These are phyloP conservation scores for Myotis planiceps DNA, from an alignment of 2,797 vertebrate genomes.

Conservation along the genomic window DNA sequence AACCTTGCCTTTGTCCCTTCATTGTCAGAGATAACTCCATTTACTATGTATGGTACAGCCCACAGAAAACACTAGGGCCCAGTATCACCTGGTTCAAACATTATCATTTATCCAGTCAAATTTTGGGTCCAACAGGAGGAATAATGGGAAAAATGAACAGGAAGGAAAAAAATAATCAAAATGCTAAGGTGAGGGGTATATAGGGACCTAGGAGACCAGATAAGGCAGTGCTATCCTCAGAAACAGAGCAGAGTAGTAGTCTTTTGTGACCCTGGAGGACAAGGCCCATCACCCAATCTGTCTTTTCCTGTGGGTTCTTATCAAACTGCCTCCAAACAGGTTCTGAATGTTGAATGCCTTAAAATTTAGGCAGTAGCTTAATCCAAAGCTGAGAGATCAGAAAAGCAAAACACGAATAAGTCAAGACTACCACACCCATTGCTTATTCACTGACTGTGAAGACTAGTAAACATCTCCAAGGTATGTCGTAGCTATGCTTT, in stretches of 20 bases:
- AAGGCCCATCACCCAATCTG: not conserved
- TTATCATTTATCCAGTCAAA: conserved; percentile 4
- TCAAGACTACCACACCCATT: not conserved
- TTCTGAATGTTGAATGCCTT: conserved; percentile 27
- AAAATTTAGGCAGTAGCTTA: not conserved
- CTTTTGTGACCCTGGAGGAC: not conserved
- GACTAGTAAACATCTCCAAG: not conserved
- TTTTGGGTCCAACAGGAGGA: not conserved
- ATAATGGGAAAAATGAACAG: not conserved
- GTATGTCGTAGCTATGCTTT: not conserved
- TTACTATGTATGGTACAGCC: not conserved
- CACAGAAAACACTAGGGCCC: not conserved
- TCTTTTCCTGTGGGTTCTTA: not conserved
- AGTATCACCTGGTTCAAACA: not conserved
- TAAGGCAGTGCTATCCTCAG: not conserved
- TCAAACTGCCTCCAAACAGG: not conserved
- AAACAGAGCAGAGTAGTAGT: not conserved
- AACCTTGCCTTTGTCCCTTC: not conserved
- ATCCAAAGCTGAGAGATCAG: not conserved
- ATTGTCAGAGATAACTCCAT: not conserved
- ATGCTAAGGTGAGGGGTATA: not conserved
- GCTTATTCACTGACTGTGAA: not conserved
- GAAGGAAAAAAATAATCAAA: not conserved
- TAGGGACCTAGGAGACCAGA: not conserved
- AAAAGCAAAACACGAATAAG: conserved; percentile 22